Conservation (phyloP, 2,888 invertebrate species). For the Mesorhabditis belari region DNA sequence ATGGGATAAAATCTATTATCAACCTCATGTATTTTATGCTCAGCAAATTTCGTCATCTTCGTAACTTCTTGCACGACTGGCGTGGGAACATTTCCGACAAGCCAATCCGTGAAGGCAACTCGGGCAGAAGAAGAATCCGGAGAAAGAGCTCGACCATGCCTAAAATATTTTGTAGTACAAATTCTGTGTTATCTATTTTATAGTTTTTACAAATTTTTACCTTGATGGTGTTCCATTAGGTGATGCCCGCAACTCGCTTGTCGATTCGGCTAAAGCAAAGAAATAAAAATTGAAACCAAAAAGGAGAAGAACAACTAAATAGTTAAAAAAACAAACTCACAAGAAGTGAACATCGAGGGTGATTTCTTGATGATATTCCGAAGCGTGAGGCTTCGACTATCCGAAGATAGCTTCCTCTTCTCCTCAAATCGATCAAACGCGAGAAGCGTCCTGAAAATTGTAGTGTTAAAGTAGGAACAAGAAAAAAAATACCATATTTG, state of each 20-base stretch:
- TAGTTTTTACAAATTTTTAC: not conserved
- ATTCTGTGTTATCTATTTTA: not conserved
- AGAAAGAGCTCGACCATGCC: slow-evolving; percentile 18
- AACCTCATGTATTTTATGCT: slow-evolving; percentile 57
- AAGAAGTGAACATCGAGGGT: slow-evolving; percentile 21
- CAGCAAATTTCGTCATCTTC: slow-evolving; percentile 63
- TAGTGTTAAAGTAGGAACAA: too few species aligned
- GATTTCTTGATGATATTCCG: slow-evolving; percentile 33
- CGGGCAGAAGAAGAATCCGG: slow-evolving; percentile 50
- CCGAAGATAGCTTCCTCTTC: slow-evolving; percentile 64
- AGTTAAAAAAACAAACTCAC: not conserved
- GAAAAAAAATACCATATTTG: too few species aligned
- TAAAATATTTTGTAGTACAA: slow-evolving; percentile 6
- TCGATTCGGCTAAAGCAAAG: not conserved
- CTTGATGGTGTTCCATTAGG: slow-evolving; percentile 2
- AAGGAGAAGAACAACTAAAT: too few species aligned
- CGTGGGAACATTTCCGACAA: slow-evolving; percentile 52
- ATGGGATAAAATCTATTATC: not conserved
- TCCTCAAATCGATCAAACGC: slow-evolving; percentile 78
- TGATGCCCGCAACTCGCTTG: too few species aligned
- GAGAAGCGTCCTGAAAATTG: slow-evolving; percentile 34
- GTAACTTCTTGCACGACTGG: slow-evolving; percentile 59
- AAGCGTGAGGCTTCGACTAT: slow-evolving; percentile 52
- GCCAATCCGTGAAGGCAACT: slow-evolving; percentile 54
- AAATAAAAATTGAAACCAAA: not conserved